Evolutionary conservation across 2,113 vertebrate species (phyloP).

Genomic region (Amazona guildingii): DNA sequence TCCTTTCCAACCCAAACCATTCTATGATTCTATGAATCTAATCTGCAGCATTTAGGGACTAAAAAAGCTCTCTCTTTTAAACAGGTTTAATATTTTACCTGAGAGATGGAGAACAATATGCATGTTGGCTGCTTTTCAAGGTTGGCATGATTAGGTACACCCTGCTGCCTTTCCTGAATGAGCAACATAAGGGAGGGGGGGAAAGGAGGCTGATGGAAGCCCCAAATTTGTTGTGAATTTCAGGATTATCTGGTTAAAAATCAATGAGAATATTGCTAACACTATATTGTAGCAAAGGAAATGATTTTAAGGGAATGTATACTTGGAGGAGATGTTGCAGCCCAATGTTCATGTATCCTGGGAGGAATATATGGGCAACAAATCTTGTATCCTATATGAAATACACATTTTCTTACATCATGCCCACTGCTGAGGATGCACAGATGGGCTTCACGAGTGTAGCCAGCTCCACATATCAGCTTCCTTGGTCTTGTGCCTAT

Average conservation of each 20-base stretch:
- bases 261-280: neutral
- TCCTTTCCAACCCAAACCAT: no score
- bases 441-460: neutral
- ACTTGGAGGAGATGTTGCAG: neutral
- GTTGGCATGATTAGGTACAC: neutral
- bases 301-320: neutral
- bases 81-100: neutral
- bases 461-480: neutral
- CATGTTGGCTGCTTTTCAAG: neutral
- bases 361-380: neutral
- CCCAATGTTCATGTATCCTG: neutral
- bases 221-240: neutral
- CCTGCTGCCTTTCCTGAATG: neutral
- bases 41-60: neutral
- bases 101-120: neutral
- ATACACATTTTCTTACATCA: neutral
- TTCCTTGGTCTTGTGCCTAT: neutral
- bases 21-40: no score
- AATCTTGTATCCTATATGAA: neutral
- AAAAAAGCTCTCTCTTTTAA: neutral
- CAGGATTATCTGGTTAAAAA: neutral
- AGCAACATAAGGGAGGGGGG: neutral
- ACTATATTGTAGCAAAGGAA: neutral
- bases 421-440: neutral
- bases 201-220: neutral